Evolutionary conservation across 2,888 invertebrate species (phyloP).

Genomic region (Eupithecia dodoneata): DNA sequence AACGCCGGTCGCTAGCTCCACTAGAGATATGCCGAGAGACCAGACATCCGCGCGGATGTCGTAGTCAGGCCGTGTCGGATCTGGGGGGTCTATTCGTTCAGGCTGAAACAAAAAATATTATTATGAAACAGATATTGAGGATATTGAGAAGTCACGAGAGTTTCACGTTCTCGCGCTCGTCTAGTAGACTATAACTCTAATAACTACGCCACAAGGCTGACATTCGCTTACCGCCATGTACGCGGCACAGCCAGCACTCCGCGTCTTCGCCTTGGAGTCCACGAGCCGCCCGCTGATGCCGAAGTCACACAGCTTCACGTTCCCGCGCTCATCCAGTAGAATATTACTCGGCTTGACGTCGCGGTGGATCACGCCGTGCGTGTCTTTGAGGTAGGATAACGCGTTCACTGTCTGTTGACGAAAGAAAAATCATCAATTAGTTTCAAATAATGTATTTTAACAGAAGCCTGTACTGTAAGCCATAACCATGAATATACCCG

Average conservation of each 20-base stretch:
- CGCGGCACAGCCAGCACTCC: constrained; percentile 99
- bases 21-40: constrained; percentile 98
- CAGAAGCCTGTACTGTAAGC: background rate
- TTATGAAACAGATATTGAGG: background rate
- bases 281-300: constrained; percentile 99
- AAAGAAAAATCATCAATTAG: background rate
- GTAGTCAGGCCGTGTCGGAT: constrained; percentile 96
- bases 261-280: constrained; percentile 98
- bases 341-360: constrained; percentile 99
- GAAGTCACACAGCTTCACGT: constrained; percentile 99
- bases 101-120: constrained; percentile 85
- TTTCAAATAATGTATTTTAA: background rate
- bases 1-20: constrained; percentile 98
- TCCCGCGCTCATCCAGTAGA: constrained; percentile 96
- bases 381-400: constrained; percentile 98
- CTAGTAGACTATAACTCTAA: background rate
- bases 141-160: background rate
- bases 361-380: constrained; percentile 98
- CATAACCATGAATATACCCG: too few species aligned
- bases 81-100: constrained; percentile 97
- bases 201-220: background rate
- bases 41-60: constrained; percentile 99
- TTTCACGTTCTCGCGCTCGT: background rate
- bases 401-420: constrained; percentile 94
- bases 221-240: constrained; percentile 95